Conservation (phyloP, 35 echinoderm and acorn worm genomes). For the Apostichopus japonicus region DNA sequence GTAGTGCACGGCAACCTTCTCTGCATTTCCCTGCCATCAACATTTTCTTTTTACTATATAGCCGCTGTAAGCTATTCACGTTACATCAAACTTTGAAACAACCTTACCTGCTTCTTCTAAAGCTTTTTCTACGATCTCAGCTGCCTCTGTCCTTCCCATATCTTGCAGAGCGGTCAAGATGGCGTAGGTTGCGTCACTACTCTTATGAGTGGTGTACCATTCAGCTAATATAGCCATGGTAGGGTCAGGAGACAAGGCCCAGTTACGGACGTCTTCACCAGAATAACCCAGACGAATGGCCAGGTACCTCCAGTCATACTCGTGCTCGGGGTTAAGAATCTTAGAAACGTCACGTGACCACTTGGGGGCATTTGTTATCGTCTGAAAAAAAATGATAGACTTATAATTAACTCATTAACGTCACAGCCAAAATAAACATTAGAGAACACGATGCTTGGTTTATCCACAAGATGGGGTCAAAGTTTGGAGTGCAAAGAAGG, state of each 20-base stretch:
- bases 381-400: slow-evolving; percentile 58
- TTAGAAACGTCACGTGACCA: slow-evolving; percentile 96
- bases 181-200: too few species aligned
- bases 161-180: too few species aligned
- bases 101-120: slow-evolving; percentile 82
- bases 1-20: too few species aligned
- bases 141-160: slow-evolving; percentile 88
- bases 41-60: slow-evolving; percentile 1
- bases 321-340: slow-evolving; percentile 85
- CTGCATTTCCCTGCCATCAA: too few species aligned
- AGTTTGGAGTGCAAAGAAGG: too few species aligned
- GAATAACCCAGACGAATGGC: slow-evolving; percentile 88
- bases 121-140: slow-evolving; percentile 76
- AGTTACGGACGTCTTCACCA: slow-evolving; percentile 93
- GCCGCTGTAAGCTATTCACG: slow-evolving; percentile 70
- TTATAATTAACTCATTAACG: too few species aligned
- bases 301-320: slow-evolving; percentile 90
- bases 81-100: neutral
- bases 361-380: slow-evolving; percentile 90
- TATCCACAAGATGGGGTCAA: too few species aligned
- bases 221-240: slow-evolving; percentile 93
- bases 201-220: too few species aligned
- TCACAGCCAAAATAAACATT: too few species aligned
- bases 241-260: slow-evolving; percentile 93
- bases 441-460: too few species aligned